These are phyloP conservation scores for Timema cristinae DNA, from an alignment of 2,888 invertebrate genomes.

Conservation along the genomic window DNA sequence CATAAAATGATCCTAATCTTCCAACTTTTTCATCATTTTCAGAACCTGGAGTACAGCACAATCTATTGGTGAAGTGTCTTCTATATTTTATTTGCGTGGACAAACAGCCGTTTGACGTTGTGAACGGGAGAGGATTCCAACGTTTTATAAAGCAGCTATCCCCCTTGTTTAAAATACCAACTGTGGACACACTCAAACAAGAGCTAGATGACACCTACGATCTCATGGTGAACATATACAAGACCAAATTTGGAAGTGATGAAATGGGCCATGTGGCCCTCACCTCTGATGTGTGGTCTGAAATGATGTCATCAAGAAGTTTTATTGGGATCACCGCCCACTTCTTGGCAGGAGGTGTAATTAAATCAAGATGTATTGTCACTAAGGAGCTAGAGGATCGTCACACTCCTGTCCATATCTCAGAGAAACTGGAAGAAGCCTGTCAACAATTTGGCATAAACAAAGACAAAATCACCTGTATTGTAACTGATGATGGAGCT, in stretches of 20 bases:
- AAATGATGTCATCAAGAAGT: neutral
- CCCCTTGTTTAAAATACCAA: neutral
- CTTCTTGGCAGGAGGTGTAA: neutral
- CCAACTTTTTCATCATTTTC: neutral
- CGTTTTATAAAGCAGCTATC: slow-evolving; percentile 1
- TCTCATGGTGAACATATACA: neutral
- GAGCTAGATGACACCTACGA: neutral
- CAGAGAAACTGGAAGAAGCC: neutral
- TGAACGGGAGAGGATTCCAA: neutral
- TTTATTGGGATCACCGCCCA: neutral
- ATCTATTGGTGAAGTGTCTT: neutral
- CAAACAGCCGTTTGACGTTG: neutral
- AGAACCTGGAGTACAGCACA: neutral
- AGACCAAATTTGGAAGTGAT: neutral
- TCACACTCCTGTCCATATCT: neutral
- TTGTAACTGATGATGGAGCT: neutral
- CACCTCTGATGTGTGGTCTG: neutral
- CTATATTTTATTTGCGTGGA: neutral
- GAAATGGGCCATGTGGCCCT: neutral
- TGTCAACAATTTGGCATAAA: neutral
- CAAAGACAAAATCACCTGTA: neutral
- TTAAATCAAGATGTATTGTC: neutral
- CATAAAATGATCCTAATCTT: too few relatives aligned
- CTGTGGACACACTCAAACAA: neutral
- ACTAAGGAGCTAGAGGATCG: neutral